Evolutionary conservation across 2,797 vertebrate genomes (phyloP).

Genomic region (Lemur catta): DNA sequence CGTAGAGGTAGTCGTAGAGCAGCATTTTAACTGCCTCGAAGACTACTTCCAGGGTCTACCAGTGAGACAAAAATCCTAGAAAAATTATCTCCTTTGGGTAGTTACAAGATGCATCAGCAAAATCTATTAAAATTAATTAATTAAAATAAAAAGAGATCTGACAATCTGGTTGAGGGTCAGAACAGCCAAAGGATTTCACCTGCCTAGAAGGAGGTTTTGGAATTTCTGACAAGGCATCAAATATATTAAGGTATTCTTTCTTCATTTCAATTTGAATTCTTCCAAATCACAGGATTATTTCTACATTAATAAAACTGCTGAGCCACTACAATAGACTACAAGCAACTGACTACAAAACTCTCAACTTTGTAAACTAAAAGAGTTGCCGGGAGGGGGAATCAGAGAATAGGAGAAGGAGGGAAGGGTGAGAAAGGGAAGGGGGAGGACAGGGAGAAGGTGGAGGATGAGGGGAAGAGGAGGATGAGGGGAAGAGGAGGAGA

Average conservation of each 20-base stretch:
- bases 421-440: too few relatives aligned
- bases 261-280: constrained; percentile 10
- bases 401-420: neutral
- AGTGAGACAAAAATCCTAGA: neutral
- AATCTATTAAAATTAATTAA: neutral
- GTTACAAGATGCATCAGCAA: neutral
- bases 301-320: neutral
- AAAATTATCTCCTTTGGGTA: neutral
- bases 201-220: neutral
- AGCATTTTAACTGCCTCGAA: neutral
- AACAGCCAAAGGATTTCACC: neutral
- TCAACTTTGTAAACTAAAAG: neutral
- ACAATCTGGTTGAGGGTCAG: neutral
- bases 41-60: neutral
- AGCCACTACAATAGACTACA: neutral
- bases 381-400: accelerated
- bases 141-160: neutral
- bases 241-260: neutral
- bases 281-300: neutral
- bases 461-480: too few relatives aligned
- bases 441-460: too few relatives aligned
- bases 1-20: neutral
- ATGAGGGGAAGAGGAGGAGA: too few relatives aligned
- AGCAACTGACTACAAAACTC: neutral
- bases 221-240: neutral